Percentiles rank a stretch among this genome's conserved stretches.
Evolutionary conservation across 1,140 invertebrate genomes (phyloP).

Genomic region (Chionoecetes opilio): DNA sequence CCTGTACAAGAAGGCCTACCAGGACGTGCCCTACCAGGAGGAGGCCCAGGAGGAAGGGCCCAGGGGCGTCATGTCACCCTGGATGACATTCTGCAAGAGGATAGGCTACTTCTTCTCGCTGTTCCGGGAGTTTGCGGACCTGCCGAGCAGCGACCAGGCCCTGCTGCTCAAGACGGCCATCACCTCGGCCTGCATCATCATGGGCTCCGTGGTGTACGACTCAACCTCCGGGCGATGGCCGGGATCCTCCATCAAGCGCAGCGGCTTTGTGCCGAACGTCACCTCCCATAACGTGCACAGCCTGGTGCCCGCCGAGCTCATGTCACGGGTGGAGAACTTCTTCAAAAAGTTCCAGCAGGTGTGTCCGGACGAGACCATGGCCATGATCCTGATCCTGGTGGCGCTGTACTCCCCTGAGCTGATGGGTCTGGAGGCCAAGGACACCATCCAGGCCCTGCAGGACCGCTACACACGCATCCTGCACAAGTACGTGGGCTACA

Average conservation of each 20-base stretch:
- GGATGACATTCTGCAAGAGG: slow-evolving; percentile 81
- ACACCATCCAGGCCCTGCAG: slow-evolving; percentile 79
- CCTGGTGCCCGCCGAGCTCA: slow-evolving; percentile 77
- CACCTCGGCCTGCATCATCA: slow-evolving; percentile 80
- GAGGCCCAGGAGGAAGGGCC: slow-evolving; percentile 57
- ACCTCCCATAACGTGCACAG: slow-evolving; percentile 69
- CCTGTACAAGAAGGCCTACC: slow-evolving; percentile 79
- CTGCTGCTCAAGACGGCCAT: slow-evolving; percentile 79
- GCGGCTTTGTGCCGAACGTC: slow-evolving; percentile 74
- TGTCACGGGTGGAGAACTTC: slow-evolving; percentile 78
- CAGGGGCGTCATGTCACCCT: slow-evolving; percentile 74
- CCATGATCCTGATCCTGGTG: slow-evolving; percentile 80
- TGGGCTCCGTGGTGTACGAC: slow-evolving; percentile 80
- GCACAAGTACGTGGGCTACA: slow-evolving; percentile 76
- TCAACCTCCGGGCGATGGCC: slow-evolving; percentile 75
- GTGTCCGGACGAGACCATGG: slow-evolving; percentile 81
- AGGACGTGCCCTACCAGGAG: slow-evolving; percentile 78
- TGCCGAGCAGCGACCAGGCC: slow-evolving; percentile 77
- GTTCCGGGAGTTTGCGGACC: slow-evolving; percentile 77
- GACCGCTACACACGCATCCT: slow-evolving; percentile 79
- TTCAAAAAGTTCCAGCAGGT: slow-evolving; percentile 80
- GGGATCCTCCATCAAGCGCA: slow-evolving; percentile 49
- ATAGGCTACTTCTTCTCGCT: slow-evolving; percentile 80
- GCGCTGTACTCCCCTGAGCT: slow-evolving; percentile 80
- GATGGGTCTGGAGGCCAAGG: slow-evolving; percentile 77